A percentile compares a stretch with the other conserved stretches of the same genome.
phyloP scores from a whole-genome alignment of 1,140 invertebrate species.

The Phymastichus coffea region DNA sequence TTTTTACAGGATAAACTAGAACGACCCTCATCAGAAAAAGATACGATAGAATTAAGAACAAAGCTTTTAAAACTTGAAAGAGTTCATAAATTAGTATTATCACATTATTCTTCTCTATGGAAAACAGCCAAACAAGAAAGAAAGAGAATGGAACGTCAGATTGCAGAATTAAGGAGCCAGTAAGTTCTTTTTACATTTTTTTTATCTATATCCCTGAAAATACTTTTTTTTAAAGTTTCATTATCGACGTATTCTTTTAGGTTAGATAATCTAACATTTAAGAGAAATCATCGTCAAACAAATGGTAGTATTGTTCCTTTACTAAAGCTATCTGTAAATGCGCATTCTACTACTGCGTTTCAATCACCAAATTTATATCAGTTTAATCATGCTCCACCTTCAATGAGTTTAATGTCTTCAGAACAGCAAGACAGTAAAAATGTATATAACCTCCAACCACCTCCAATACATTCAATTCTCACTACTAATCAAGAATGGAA shows the following conservation, averaged over 20 bases:
- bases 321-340: neutral
- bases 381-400: neutral
- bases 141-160: constrained; percentile 50
- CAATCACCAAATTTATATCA: neutral
- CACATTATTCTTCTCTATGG: constrained; percentile 52
- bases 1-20: no score
- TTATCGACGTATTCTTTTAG: constrained; percentile 41
- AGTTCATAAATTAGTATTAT: constrained; percentile 39
- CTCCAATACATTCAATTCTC: neutral
- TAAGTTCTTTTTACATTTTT: constrained; percentile 36
- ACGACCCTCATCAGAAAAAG: no score
- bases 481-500: neutral
- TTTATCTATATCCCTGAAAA: no score
- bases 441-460: neutral
- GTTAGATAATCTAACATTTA: constrained; percentile 39
- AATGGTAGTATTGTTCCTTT: neutral
- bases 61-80: constrained; percentile 33
- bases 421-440: no score
- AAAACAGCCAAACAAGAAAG: constrained; percentile 57
- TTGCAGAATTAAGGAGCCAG: constrained; percentile 47
- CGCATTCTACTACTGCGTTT: neutral
- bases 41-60: constrained; percentile 25
- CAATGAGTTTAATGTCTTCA: no score
- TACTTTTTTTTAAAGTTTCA: no score
- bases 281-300: constrained; percentile 28